Percentiles rank a stretch among this genome's conserved stretches.
Evolutionary conservation across 1,140 invertebrate genomes (phyloP).

Genomic region (Sipha flava): DNA sequence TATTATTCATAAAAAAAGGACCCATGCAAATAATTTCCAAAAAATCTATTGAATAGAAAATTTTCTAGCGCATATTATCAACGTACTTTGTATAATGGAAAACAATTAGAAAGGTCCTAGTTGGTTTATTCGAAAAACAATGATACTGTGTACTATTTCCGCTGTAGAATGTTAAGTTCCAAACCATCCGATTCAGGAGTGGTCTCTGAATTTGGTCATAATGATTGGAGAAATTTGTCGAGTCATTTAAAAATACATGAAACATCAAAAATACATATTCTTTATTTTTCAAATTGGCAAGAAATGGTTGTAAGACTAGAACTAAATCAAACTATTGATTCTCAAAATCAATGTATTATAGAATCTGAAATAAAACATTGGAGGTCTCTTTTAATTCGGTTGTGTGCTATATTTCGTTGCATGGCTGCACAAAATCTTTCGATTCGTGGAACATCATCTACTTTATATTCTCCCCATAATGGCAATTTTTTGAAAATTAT

Average conservation of each 20-base stretch:
- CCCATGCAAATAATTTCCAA: background rate
- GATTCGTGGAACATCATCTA: too few species aligned
- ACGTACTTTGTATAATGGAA: background rate
- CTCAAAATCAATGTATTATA: background rate
- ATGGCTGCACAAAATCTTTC: too few species aligned
- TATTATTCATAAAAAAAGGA: background rate
- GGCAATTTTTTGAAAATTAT: too few species aligned
- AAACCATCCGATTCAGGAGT: background rate
- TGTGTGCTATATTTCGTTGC: too few species aligned
- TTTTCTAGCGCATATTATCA: background rate
- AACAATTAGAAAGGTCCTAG: background rate
- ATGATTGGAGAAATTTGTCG: background rate
- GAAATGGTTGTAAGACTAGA: background rate
- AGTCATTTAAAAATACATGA: background rate
- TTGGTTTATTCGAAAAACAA: constrained; percentile 1
- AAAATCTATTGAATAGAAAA: background rate
- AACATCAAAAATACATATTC: background rate
- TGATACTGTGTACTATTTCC: background rate
- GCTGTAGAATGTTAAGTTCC: background rate
- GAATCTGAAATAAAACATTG: background rate
- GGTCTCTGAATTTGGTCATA: background rate
- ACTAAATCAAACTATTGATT: background rate
- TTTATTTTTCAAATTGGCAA: background rate
- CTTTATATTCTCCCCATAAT: too few species aligned
- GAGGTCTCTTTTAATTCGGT: too few species aligned